These are phyloP conservation scores for Bhutanitis thaidina DNA, from an alignment of 2,888 invertebrate genomes.

Conservation along the genomic window DNA sequence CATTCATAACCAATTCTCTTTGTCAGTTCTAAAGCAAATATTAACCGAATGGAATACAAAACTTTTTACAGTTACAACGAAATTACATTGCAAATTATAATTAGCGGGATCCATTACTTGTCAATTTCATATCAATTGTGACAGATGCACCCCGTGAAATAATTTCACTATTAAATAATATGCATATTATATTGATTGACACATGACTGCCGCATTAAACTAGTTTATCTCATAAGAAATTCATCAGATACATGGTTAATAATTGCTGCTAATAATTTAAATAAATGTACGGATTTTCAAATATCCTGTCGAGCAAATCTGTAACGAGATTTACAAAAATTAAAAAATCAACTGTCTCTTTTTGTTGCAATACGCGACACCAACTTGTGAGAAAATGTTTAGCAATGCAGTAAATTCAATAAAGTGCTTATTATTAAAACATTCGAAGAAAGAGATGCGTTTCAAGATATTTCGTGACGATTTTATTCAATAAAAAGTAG, in stretches of 20 bases:
- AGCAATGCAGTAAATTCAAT: constrained; percentile 39
- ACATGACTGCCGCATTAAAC: constrained; percentile 45
- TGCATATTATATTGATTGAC: constrained; percentile 59
- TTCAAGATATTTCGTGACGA: constrained; percentile 59
- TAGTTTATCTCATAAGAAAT: constrained; percentile 53
- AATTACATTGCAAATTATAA: constrained; percentile 52
- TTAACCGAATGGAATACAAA: constrained; percentile 34
- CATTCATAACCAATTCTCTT: constrained; percentile 60
- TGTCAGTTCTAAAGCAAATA: constrained; percentile 47
- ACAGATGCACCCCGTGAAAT: constrained; percentile 41
- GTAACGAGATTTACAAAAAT: not conserved
- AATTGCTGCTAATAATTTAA: constrained; percentile 26
- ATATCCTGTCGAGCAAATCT: too few species aligned
- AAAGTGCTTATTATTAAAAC: constrained; percentile 43
- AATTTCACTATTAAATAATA: constrained; percentile 42
- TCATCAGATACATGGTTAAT: constrained; percentile 30
- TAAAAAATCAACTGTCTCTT: not conserved
- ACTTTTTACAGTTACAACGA: constrained; percentile 40
- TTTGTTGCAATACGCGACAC: not conserved
- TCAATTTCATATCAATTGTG: constrained; percentile 52
- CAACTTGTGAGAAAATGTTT: constrained; percentile 58
- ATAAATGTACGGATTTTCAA: constrained; percentile 20
- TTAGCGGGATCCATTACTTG: constrained; percentile 54
- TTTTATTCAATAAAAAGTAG: constrained; percentile 56
- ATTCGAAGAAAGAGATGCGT: constrained; percentile 53